phyloP scores from a whole-genome alignment of 2,797 vertebrate genomes.

The Mus spretus region DNA sequence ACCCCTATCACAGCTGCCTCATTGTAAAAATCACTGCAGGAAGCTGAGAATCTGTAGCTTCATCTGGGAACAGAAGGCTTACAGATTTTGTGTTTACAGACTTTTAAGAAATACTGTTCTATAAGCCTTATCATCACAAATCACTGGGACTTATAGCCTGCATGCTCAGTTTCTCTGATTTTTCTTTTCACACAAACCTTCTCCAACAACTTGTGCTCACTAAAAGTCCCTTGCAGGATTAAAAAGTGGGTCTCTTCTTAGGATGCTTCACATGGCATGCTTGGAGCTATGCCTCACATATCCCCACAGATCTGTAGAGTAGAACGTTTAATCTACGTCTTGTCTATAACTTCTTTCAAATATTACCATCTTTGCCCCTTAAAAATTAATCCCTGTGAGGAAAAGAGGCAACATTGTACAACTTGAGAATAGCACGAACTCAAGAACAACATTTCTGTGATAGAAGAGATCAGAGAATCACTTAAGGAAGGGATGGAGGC shows the following conservation, averaged over 20 bases:
- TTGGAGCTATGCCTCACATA: not conserved
- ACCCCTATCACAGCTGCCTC: not conserved
- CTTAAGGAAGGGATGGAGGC: fast-evolving
- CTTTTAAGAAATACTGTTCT: not conserved
- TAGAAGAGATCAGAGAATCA: not conserved
- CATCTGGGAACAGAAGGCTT: not conserved
- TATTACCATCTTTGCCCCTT: not conserved
- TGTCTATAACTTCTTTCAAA: not conserved
- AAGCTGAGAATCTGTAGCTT: not conserved
- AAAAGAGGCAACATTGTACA: not conserved
- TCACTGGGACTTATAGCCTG: not conserved
- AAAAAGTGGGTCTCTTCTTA: not conserved
- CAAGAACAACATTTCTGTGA: not conserved
- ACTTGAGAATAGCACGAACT: not conserved
- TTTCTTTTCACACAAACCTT: not conserved
- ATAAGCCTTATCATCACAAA: not conserved
- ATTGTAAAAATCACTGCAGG: not conserved
- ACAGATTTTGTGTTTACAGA: not conserved
- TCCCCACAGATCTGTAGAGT: not conserved
- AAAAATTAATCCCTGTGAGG: not conserved
- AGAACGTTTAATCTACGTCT: not conserved
- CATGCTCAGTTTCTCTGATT: not conserved
- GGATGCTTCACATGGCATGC: fast-evolving
- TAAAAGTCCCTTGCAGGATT: not conserved
- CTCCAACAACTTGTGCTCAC: too few species aligned